A percentile compares a stretch with the other conserved stretches of the same genome.
phyloP scores from a whole-genome alignment of 2,113 vertebrate species.

The Phylloscopus whistleri region DNA sequence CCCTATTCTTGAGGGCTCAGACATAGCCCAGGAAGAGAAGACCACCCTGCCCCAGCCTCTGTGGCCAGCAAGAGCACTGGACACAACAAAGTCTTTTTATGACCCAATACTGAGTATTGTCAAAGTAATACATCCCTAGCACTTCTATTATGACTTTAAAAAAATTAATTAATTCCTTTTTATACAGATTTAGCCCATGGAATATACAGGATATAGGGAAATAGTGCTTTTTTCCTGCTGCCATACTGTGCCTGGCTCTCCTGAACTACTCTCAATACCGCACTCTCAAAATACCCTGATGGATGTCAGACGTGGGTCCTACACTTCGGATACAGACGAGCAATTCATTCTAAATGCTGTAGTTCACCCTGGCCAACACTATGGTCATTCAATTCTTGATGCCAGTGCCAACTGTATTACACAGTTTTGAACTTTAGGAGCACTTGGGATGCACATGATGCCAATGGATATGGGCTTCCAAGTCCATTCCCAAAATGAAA shows the following conservation, averaged over 20 bases:
- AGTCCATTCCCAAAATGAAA: not conserved
- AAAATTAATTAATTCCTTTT: not conserved
- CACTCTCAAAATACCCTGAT: not conserved
- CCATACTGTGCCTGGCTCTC: not conserved
- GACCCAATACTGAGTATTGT: not conserved
- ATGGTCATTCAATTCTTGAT: not conserved
- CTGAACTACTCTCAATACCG: not conserved
- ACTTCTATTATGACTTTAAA: not conserved
- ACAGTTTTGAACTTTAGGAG: not conserved
- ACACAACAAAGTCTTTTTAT: not conserved
- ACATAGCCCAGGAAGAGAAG: not conserved
- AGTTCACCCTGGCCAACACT: not conserved
- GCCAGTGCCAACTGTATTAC: not conserved
- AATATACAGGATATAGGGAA: not conserved
- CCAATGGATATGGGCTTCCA: not conserved
- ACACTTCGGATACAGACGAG: not conserved
- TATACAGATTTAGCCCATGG: not conserved
- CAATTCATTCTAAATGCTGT: not conserved
- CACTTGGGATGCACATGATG: not conserved
- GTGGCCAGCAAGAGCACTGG: not conserved
- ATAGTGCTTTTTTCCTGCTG: not conserved
- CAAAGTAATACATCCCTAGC: not conserved
- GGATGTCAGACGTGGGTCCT: not conserved
- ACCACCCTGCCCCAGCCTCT: not conserved
- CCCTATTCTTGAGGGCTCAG: accelerated